Conservation (phyloP, 2,113 vertebrate species). For the Rutilus rutilus region DNA sequence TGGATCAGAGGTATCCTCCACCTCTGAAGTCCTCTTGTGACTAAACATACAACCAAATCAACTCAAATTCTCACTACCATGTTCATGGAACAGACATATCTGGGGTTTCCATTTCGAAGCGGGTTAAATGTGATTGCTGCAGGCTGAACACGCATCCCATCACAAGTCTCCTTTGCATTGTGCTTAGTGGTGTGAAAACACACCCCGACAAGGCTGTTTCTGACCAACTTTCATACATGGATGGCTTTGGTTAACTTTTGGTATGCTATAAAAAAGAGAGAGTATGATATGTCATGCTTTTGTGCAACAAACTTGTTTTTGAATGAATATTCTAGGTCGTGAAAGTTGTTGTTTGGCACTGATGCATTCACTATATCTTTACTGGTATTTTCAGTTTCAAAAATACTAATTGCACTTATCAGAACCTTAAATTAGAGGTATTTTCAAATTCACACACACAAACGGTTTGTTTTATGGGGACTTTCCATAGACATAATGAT, state of each 20-base stretch:
- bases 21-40: constrained; percentile 34
- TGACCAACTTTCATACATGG: constrained; percentile 51
- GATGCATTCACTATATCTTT: neutral
- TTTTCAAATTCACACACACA: neutral
- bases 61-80: constrained; percentile 23
- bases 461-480: no score
- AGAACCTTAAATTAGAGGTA: neutral
- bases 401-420: neutral
- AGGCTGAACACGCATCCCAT: constrained; percentile 14
- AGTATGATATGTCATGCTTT: neutral
- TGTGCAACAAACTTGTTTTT: neutral
- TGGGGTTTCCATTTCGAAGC: constrained; percentile 27
- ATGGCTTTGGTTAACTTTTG: constrained; percentile 24
- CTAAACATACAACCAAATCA: constrained; percentile 37
- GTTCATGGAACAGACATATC: constrained; percentile 32
- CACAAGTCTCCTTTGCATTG: neutral
- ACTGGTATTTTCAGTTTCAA: neutral
- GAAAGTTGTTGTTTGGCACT: neutral
- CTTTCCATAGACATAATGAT: no score
- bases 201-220: constrained; percentile 36
- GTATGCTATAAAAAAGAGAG: neutral
- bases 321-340: neutral
- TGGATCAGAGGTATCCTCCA: constrained; percentile 25
- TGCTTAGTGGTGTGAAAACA: constrained; percentile 14
- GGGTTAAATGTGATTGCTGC: constrained; percentile 32